Conservation (phyloP, 35 echinoderm and acorn worm genomes). For the Apostichopus californicus region DNA sequence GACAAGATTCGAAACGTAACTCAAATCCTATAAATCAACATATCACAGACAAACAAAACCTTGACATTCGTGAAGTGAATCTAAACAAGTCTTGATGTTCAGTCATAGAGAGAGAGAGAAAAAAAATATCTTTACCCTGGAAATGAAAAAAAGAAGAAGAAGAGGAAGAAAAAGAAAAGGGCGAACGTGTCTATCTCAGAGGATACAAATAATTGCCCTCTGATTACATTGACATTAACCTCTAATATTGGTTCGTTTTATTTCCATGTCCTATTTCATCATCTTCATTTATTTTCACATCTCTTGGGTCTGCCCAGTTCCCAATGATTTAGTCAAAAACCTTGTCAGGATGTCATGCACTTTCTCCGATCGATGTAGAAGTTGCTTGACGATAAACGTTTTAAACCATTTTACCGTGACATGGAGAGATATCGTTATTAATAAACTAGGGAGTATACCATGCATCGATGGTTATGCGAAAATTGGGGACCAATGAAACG, state of each 20-base stretch:
- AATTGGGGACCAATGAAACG: neutral
- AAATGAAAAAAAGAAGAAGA: no score
- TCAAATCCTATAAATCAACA: neutral
- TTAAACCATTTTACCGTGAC: slow-evolving; percentile 1
- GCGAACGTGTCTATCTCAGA: neutral
- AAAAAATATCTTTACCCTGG: neutral
- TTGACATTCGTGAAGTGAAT: slow-evolving; percentile 1
- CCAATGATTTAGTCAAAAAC: neutral
- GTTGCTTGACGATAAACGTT: neutral
- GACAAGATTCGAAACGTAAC: neutral
- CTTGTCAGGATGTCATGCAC: neutral
- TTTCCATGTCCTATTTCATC: neutral
- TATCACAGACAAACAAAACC: neutral
- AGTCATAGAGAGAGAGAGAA: neutral
- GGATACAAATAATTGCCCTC: neutral
- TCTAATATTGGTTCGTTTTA: neutral
- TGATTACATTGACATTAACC: slow-evolving; percentile 19
- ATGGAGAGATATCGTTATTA: neutral
- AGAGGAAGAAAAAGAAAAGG: neutral
- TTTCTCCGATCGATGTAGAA: neutral
- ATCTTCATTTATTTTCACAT: neutral
- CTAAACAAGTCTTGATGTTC: slow-evolving; percentile 9
- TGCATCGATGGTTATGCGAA: neutral
- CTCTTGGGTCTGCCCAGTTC: neutral
- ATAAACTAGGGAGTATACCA: neutral